Conservation (phyloP, 30 jellyfish, hydroid and myxozoan species). For the Cassiopea andromeda region DNA sequence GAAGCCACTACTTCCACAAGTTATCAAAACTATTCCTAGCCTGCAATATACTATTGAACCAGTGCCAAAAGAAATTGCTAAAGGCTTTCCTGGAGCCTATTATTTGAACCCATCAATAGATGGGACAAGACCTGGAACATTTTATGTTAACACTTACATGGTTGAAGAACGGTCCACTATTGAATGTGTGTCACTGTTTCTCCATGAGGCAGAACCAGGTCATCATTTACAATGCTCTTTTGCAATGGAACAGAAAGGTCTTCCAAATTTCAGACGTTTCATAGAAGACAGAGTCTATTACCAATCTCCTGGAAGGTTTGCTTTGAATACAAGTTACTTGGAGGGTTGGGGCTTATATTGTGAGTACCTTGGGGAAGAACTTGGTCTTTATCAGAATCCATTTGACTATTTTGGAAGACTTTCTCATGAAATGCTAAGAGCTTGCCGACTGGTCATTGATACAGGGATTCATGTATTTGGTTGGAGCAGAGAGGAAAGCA, state of each 20-base stretch:
- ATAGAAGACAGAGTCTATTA: constrained; percentile 84
- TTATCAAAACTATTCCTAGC: constrained; percentile 60
- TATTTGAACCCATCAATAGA: constrained; percentile 86
- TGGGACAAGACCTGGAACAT: constrained; percentile 93
- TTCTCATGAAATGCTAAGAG: constrained; percentile 94
- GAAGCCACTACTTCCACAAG: constrained; percentile 34
- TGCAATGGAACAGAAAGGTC: constrained; percentile 69
- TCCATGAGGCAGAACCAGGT: constrained; percentile 97
- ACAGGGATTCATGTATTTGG: constrained; percentile 94
- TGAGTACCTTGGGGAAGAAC: constrained; percentile 95
- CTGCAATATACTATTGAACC: constrained; percentile 56
- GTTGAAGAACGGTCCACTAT: constrained; percentile 71
- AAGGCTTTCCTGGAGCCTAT: constrained; percentile 92
- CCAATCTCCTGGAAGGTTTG: constrained; percentile 90
- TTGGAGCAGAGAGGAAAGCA: constrained; percentile 87
- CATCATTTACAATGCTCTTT: constrained; percentile 85
- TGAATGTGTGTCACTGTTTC: constrained; percentile 86
- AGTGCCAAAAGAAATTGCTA: constrained; percentile 87
- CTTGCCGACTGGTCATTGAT: constrained; percentile 92
- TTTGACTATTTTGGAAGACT: constrained; percentile 84
- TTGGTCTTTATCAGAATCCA: constrained; percentile 77
- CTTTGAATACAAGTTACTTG: constrained; percentile 79
- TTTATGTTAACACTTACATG: constrained; percentile 76
- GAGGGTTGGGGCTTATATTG: constrained; percentile 98
- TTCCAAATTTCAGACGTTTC: constrained; percentile 77